These are phyloP conservation scores for Anguilla pacifica DNA, from an alignment of 2,797 vertebrate genomes.

Conservation along the genomic window DNA sequence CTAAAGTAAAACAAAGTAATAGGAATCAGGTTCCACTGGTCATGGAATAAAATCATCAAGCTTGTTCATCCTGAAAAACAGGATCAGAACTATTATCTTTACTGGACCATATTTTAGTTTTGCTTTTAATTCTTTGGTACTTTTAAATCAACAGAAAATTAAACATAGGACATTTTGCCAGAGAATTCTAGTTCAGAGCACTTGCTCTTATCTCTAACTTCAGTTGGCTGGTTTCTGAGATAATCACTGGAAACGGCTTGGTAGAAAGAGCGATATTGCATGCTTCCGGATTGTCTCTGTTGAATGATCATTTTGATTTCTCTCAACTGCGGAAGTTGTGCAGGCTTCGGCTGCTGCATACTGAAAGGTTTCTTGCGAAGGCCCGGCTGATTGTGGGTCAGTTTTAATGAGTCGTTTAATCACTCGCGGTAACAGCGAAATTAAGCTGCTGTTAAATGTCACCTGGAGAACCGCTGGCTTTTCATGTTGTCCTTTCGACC, in stretches of 20 bases:
- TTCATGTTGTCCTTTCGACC: background rate
- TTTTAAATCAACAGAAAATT: background rate
- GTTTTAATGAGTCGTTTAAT: conserved; percentile 31
- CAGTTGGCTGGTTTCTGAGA: background rate
- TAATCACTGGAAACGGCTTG: background rate
- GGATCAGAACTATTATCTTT: background rate
- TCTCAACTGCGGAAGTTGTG: background rate
- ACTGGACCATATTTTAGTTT: background rate
- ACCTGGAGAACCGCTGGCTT: background rate
- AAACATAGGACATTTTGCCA: background rate
- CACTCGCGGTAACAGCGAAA: background rate
- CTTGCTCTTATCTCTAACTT: background rate
- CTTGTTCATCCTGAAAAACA: background rate
- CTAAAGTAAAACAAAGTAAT: background rate
- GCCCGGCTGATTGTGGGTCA: conserved; percentile 7
- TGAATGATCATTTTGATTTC: background rate
- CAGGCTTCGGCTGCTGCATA: background rate
- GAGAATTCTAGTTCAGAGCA: background rate
- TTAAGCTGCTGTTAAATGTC: conserved; percentile 20
- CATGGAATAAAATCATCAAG: background rate
- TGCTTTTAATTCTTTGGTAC: background rate
- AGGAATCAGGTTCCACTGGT: background rate
- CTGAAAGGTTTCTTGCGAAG: background rate
- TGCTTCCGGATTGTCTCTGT: background rate
- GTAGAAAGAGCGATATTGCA: background rate